Conservation (phyloP, 2,113 vertebrate species). For the Austrofundulus limnaeus region DNA sequence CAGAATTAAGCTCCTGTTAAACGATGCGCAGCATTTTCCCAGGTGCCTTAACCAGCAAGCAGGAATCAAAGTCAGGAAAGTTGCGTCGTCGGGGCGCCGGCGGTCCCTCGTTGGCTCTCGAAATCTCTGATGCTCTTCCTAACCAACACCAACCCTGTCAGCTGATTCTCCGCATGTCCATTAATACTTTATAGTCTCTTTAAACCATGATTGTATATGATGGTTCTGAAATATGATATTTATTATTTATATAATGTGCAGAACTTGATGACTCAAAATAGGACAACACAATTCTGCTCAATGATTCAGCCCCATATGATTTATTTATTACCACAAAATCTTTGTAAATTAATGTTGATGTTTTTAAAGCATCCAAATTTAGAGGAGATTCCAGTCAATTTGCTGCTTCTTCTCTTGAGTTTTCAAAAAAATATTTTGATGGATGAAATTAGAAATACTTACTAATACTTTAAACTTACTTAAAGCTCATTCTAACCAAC, state of each 20-base stretch:
- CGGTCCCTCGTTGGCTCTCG: background rate
- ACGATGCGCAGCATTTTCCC: conserved; percentile 72
- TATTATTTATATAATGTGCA: background rate
- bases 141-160: background rate
- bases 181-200: background rate
- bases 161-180: background rate
- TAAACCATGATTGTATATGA: background rate
- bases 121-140: background rate
- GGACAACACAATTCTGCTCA: background rate
- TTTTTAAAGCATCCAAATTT: background rate
- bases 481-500: too few species aligned
- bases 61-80: conserved; percentile 45
- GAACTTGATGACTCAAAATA: background rate
- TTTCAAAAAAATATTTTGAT: too few species aligned
- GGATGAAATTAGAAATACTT: too few species aligned
- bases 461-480: too few species aligned
- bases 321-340: background rate
- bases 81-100: conserved; percentile 27
- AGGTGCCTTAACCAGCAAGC: conserved; percentile 60
- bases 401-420: background rate
- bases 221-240: background rate
- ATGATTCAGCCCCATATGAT: background rate
- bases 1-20: conserved; percentile 80
- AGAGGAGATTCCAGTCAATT: background rate
- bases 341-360: background rate